phyloP scores from a whole-genome alignment of 2,888 invertebrate species.

The Teinopalpus imperialis region DNA sequence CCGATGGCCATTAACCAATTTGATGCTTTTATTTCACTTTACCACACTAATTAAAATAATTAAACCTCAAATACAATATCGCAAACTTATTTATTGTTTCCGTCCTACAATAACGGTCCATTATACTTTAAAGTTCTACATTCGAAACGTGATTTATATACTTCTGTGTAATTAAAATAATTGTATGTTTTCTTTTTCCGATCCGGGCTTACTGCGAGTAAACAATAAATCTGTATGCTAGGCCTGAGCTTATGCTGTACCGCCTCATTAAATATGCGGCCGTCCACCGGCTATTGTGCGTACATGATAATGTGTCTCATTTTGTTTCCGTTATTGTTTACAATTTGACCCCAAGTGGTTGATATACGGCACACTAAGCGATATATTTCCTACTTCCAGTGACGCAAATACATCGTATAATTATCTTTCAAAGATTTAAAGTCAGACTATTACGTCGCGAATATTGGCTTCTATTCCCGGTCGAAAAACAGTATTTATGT shows the following conservation, averaged over 20 bases:
- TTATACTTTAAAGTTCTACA: too few species aligned
- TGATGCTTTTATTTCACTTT: background rate
- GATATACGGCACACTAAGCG: constrained; percentile 8
- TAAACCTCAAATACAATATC: too few species aligned
- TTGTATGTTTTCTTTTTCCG: constrained; percentile 59
- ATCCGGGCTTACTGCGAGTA: constrained; percentile 38
- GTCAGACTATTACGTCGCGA: too few species aligned
- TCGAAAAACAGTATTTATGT: too few species aligned
- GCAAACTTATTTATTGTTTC: background rate
- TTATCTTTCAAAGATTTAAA: too few species aligned
- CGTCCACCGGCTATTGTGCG: constrained; percentile 57
- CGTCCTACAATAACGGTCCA: background rate
- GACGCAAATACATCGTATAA: background rate
- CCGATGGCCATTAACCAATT: background rate
- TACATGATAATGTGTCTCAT: constrained; percentile 51
- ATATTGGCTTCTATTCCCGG: too few species aligned
- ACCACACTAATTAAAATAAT: background rate
- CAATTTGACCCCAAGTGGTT: constrained; percentile 26
- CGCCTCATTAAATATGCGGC: constrained; percentile 65
- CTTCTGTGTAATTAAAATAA: constrained; percentile 44
- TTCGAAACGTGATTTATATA: constrained; percentile 8
- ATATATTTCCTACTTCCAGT: background rate
- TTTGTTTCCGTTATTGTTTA: constrained; percentile 51
- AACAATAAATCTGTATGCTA: constrained; percentile 72
- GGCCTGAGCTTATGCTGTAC: constrained; percentile 42